phyloP scores from a whole-genome alignment of 1,140 invertebrate genomes.

The Adoxophyes honmai region DNA sequence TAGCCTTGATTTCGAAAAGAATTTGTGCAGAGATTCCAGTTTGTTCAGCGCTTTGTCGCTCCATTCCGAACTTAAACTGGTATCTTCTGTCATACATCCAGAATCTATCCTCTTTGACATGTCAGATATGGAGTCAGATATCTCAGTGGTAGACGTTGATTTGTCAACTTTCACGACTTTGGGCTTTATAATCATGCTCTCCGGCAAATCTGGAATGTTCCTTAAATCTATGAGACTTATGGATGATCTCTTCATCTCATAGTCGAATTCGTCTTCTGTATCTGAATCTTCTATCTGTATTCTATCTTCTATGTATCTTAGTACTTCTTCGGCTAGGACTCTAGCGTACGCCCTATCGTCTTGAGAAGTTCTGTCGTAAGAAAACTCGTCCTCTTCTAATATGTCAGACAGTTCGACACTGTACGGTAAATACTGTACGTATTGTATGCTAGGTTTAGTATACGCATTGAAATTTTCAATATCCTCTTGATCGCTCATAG shows the following conservation, averaged over 20 bases:
- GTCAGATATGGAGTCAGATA: conserved; percentile 56
- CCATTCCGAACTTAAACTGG: conserved; percentile 44
- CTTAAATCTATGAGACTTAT: conserved; percentile 64
- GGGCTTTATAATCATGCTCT: conserved; percentile 61
- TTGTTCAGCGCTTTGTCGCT: conserved; percentile 61
- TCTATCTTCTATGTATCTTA: conserved; percentile 56
- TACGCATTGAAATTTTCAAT: conserved; percentile 61
- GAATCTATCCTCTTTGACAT: conserved; percentile 53
- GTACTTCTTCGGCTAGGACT: conserved; percentile 39
- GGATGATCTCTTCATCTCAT: conserved; percentile 44
- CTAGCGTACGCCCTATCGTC: conserved; percentile 38
- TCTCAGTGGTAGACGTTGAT: conserved; percentile 64
- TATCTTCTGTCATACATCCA: conserved; percentile 60
- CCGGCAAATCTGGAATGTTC: conserved; percentile 65
- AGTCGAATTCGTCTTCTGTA: conserved; percentile 55
- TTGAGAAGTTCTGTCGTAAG: conserved; percentile 25
- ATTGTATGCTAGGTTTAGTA: conserved; percentile 54
- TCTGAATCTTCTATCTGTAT: conserved; percentile 36
- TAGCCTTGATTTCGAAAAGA: conserved; percentile 61
- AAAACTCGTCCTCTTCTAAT: conserved; percentile 67
- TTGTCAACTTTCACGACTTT: conserved; percentile 56
- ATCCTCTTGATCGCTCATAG: conserved; percentile 65
- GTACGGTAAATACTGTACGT: conserved; percentile 48
- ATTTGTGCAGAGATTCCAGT: conserved; percentile 60
- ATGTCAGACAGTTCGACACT: conserved; percentile 68